Base-by-base conservation (phyloP, 1,140 invertebrate species). In the Thaumatotibia leucotreta region DNA sequence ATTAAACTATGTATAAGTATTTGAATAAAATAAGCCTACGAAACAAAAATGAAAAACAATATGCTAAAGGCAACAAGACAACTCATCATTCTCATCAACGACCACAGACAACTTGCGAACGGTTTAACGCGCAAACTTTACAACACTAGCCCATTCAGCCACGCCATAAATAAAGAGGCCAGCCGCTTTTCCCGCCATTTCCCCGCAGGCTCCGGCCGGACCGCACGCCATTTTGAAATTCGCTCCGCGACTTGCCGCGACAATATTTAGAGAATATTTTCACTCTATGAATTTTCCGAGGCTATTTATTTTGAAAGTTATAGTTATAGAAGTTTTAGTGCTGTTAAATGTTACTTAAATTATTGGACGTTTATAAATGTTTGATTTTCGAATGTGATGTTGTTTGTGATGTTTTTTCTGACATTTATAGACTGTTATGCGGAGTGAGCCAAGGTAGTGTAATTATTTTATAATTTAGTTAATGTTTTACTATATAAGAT, bases 111-210 rank as follows among this genome's bases (percentile, higher is more conserved):
- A 58, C 52, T 27, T 27, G 24, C n/a, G 23, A 45, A 45, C 20
- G 17, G 39, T 45, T 45, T 45, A 45, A 45, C 39, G 23, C 11
- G 52, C 52, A 27, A 58, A 58, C 52, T 27, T 52, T 52, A 24
- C 23, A 27, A 11, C 22, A 35, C 23, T 45, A 49, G 11, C 66
- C 62, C 67, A 68, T 64, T 65, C 63, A 61, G 24, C 32, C 39
- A 32, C 6, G 65, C 50, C 61, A 77, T 75, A 75, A 72, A 77
- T 74, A 70, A 52, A 45, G 50, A 17, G 50, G 65, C 68, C 61
- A 63, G 31, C 20, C 24, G 31, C 23, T 33, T 70, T 73, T 67
- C 70, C 61, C 70, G 75, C 68, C 73, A 77, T 77, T 77, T 67
- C 24, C 64, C 52, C 32, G 10, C 49, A 49, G 35, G 50, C 54